Percentiles rank a stretch among this genome's conserved stretches.
Evolutionary conservation across 2,888 invertebrate genomes (phyloP).

Genomic region (Chironomus riparius): DNA sequence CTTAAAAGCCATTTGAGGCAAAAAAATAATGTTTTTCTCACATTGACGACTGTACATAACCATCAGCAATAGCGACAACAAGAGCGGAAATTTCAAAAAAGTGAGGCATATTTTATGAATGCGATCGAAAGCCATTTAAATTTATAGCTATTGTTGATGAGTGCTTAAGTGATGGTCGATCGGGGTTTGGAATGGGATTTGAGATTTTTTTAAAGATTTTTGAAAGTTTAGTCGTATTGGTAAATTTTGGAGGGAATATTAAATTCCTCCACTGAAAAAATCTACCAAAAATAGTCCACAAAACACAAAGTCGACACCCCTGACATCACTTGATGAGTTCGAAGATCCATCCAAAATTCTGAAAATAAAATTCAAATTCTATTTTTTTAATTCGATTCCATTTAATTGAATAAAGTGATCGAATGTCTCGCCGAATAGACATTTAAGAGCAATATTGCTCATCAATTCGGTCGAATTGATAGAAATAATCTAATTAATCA

Average conservation of each 20-base stretch:
- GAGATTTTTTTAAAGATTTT: no score
- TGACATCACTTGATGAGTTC: background rate
- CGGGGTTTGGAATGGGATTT: no score
- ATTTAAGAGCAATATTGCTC: background rate
- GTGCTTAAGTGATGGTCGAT: no score
- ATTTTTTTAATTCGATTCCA: background rate
- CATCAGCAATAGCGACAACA: background rate
- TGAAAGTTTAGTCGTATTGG: no score
- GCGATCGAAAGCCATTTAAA: background rate
- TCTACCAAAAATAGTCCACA: no score
- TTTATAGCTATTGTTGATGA: no score
- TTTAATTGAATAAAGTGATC: background rate
- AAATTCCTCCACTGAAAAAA: no score
- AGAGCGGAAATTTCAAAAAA: background rate
- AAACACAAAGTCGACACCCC: no score
- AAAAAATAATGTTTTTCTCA: background rate
- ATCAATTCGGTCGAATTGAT: background rate
- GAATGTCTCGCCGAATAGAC: background rate
- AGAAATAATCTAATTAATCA: conserved; percentile 21
- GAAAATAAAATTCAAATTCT: background rate
- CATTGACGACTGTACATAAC: background rate
- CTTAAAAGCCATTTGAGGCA: background rate
- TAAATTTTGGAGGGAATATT: no score
- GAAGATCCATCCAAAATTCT: background rate
- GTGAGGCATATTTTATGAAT: background rate